A percentile compares a stretch with the other conserved stretches of the same genome.
phyloP scores from a whole-genome alignment of 2,888 invertebrate species.

The Microchrysa polita region DNA sequence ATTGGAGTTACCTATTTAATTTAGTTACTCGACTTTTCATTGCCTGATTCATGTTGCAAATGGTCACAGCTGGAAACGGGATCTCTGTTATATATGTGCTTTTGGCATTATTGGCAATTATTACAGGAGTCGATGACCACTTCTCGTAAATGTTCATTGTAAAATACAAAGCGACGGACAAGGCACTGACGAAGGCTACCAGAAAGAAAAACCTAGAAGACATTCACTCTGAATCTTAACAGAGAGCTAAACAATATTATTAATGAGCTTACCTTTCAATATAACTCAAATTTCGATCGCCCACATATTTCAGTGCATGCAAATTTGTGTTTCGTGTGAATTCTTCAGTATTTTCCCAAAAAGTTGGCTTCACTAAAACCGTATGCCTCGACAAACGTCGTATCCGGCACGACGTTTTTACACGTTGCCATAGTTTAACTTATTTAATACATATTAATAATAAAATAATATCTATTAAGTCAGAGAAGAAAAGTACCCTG shows the following conservation, averaged over 20 bases:
- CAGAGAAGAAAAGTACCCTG: too few relatives aligned
- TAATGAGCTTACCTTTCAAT: slow-evolving; percentile 8
- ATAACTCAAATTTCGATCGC: slow-evolving; percentile 6
- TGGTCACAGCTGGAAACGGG: slow-evolving; percentile 85
- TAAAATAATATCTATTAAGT: too few relatives aligned
- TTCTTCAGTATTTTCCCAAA: slow-evolving; percentile 8
- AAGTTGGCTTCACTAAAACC: neutral
- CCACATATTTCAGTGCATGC: slow-evolving; percentile 16
- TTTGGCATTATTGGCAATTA: slow-evolving; percentile 78
- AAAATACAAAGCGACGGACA: slow-evolving; percentile 74
- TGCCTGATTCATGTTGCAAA: slow-evolving; percentile 86
- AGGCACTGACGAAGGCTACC: slow-evolving; percentile 72
- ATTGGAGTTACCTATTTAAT: slow-evolving; percentile 56
- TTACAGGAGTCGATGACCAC: slow-evolving; percentile 79
- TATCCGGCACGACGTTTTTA: too few relatives aligned
- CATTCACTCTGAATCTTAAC: neutral
- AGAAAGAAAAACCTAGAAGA: slow-evolving; percentile 74
- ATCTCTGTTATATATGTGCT: slow-evolving; percentile 72
- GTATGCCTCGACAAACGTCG: too few relatives aligned
- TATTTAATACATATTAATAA: too few relatives aligned
- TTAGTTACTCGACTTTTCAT: slow-evolving; percentile 70
- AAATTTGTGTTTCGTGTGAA: slow-evolving; percentile 15
- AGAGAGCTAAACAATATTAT: neutral
- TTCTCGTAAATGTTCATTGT: slow-evolving; percentile 77
- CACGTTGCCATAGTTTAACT: too few relatives aligned